Percentiles rank a stretch among this genome's conserved stretches.
These are phyloP conservation scores for Junco hyemalis DNA, from an alignment of 2,113 vertebrate genomes.

Conservation along the genomic window DNA sequence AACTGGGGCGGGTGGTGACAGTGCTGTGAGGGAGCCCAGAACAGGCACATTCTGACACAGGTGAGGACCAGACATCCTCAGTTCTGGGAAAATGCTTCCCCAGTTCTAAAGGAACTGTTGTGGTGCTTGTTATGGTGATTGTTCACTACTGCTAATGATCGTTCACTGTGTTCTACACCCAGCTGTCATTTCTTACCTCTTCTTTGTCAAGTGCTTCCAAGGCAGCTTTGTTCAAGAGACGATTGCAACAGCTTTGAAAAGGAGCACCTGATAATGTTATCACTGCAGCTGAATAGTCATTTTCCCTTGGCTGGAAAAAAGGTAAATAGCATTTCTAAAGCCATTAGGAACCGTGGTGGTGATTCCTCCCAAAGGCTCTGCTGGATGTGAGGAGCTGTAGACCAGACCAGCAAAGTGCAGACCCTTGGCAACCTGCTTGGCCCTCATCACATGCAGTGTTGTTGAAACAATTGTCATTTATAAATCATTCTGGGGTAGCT, in stretches of 20 bases:
- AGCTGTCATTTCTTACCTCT: neutral
- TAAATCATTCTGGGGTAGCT: neutral
- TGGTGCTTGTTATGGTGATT: neutral
- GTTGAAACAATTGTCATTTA: neutral
- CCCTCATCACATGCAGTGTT: neutral
- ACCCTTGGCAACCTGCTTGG: neutral
- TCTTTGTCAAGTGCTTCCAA: neutral
- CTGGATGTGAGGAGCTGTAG: neutral
- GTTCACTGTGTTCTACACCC: neutral
- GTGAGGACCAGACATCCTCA: neutral
- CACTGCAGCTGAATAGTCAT: neutral
- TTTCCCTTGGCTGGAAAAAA: neutral
- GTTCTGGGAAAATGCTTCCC: neutral
- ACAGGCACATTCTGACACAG: neutral
- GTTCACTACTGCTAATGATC: neutral
- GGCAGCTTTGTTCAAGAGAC: neutral
- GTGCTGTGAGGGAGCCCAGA: neutral
- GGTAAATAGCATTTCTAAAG: neutral
- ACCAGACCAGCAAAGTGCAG: neutral
- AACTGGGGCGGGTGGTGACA: neutral
- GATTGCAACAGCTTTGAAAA: neutral
- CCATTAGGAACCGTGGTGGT: neutral
- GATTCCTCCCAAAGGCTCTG: neutral
- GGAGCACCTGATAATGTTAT: neutral
- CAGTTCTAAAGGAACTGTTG: neutral